These are phyloP conservation scores for Epistrophe grossulariae DNA, from an alignment of 2,888 invertebrate species.

Conservation along the genomic window DNA sequence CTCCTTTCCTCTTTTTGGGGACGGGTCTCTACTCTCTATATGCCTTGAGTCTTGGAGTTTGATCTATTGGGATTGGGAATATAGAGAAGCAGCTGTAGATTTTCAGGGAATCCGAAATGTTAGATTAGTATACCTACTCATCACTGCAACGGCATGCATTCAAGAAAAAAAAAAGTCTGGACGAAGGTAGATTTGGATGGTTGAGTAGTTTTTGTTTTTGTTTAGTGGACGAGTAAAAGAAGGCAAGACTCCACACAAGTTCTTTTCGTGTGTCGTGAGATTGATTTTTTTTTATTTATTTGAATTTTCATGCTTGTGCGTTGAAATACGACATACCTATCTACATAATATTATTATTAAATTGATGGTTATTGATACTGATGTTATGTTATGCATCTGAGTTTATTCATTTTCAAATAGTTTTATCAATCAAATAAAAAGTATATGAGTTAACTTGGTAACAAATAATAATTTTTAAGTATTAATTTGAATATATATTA, in stretches of 20 bases:
- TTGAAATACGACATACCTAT: background rate
- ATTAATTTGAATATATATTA: no score
- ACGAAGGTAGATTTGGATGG: constrained; percentile 3
- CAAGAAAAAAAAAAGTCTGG: background rate
- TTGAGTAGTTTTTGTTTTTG: background rate
- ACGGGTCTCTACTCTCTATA: background rate
- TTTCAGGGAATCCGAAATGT: background rate
- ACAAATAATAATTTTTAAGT: no score
- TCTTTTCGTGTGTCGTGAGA: background rate
- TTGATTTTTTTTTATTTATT: background rate
- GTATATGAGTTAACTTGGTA: background rate
- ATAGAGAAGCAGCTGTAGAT: constrained; percentile 1
- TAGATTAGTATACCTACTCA: background rate
- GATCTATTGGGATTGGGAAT: constrained; percentile 16
- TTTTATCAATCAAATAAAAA: background rate
- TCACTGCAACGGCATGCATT: background rate
- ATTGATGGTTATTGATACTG: background rate
- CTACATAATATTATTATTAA: background rate
- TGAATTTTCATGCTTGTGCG: background rate
- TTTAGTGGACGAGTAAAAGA: background rate
- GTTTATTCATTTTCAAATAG: background rate
- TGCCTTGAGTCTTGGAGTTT: constrained; percentile 14
- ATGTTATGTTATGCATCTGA: background rate
- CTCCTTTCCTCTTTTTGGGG: constrained; percentile 2
- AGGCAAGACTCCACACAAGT: background rate